phyloP scores from a whole-genome alignment of 2,113 vertebrate species.

The Tylochromis polylepis region DNA sequence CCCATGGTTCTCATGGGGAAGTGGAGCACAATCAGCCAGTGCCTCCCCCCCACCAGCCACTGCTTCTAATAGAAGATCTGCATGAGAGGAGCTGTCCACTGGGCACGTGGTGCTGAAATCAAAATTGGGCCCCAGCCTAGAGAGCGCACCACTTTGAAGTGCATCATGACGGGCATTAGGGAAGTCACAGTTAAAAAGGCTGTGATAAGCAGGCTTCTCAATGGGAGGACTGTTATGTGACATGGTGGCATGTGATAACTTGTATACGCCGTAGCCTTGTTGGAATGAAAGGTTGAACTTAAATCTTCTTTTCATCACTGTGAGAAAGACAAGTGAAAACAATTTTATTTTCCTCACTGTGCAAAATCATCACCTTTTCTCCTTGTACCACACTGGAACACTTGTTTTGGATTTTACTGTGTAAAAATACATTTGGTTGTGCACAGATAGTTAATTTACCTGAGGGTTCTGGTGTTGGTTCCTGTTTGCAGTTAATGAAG shows the following conservation, averaged over 20 bases:
- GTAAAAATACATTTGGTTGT: not conserved
- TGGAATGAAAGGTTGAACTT: constrained; percentile 93
- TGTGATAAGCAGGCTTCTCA: constrained; percentile 71
- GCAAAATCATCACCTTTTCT: not conserved
- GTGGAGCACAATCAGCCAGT: constrained; percentile 23
- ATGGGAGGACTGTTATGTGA: constrained; percentile 46
- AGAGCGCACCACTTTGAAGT: constrained; percentile 41
- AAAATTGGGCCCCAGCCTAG: constrained; percentile 48
- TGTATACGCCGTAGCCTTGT: constrained; percentile 86
- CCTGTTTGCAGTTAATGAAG: constrained; percentile 87
- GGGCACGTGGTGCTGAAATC: constrained; percentile 75
- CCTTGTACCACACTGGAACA: not conserved
- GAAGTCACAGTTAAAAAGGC: constrained; percentile 70
- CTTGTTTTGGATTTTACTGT: not conserved
- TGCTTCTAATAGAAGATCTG: constrained; percentile 56
- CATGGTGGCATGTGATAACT: constrained; percentile 75
- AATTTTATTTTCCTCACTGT: not conserved
- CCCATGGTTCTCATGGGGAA: constrained; percentile 23
- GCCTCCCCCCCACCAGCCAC: constrained; percentile 23
- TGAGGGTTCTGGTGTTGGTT: constrained; percentile 58
- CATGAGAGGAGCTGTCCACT: constrained; percentile 72
- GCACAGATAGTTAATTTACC: constrained; percentile 28
- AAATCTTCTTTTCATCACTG: constrained; percentile 83
- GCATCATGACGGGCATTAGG: constrained; percentile 39
- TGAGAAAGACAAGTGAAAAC: constrained; percentile 3